Conservation (phyloP, 2,888 invertebrate genomes). For the Clusia tigrina region DNA sequence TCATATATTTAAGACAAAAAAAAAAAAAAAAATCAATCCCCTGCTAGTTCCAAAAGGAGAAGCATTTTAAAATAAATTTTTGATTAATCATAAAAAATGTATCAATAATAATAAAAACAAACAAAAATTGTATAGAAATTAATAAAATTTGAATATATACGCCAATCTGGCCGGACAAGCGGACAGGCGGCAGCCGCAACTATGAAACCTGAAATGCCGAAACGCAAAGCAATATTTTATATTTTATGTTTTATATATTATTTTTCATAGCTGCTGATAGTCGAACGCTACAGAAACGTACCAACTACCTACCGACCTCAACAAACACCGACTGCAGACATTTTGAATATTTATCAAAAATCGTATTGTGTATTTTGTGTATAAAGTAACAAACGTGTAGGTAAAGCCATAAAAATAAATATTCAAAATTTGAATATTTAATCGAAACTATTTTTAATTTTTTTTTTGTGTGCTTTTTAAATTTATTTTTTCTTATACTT, state of each 20-base stretch:
- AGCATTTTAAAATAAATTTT: slow-evolving; percentile 31
- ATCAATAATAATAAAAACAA: slow-evolving; percentile 30
- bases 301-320: neutral
- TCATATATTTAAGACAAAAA: slow-evolving; percentile 12
- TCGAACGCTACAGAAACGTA: slow-evolving; percentile 5
- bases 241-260: too few species aligned
- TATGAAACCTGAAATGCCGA: slow-evolving; percentile 30
- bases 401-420: slow-evolving; percentile 13
- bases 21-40: too few species aligned
- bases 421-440: slow-evolving; percentile 16
- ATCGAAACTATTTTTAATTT: neutral
- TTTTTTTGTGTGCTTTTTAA: neutral
- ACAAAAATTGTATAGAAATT: slow-evolving; percentile 19
- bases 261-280: too few species aligned
- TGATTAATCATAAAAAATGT: slow-evolving; percentile 47
- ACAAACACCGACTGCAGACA: neutral
- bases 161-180: neutral
- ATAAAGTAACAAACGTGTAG: slow-evolving; percentile 12
- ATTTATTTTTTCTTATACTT: neutral
- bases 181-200: neutral
- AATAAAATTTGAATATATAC: neutral
- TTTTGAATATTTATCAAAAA: slow-evolving; percentile 17
- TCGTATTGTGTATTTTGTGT: neutral
- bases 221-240: slow-evolving; percentile 31
- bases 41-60: slow-evolving; percentile 23